phyloP scores from a whole-genome alignment of 2,888 invertebrate genomes.

The Trichogramma dendrolimi region DNA sequence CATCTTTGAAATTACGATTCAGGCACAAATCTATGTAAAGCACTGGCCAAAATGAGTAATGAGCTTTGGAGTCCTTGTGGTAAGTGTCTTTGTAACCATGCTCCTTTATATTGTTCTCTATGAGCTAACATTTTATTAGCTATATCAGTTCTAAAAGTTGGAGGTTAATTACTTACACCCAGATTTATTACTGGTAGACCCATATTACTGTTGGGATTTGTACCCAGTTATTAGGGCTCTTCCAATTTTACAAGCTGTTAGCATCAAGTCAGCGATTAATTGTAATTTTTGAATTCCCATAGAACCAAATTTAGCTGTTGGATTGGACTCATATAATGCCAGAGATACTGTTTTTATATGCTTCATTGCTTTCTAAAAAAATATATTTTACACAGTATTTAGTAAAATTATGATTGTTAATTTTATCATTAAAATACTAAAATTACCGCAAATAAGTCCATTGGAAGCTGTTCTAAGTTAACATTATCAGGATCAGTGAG shows the following conservation, averaged over 20 bases:
- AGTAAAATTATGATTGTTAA: constrained; percentile 9
- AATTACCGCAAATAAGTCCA: constrained; percentile 57
- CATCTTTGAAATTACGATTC: constrained; percentile 36
- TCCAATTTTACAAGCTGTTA: constrained; percentile 58
- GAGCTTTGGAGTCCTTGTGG: constrained; percentile 56
- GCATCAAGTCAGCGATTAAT: constrained; percentile 61
- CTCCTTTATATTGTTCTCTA: constrained; percentile 56
- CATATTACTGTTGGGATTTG: constrained; percentile 57
- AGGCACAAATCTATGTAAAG: constrained; percentile 55
- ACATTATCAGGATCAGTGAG: constrained; percentile 62
- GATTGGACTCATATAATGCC: constrained; percentile 49
- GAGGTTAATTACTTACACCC: constrained; percentile 61
- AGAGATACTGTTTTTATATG: constrained; percentile 57
- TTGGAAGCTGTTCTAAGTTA: constrained; percentile 57
- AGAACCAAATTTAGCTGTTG: constrained; percentile 49
- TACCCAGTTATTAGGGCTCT: constrained; percentile 57
- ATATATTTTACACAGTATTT: too few species aligned
- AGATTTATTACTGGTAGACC: constrained; percentile 59
- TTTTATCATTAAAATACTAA: background rate
- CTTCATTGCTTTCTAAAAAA: constrained; percentile 56
- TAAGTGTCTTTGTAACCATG: constrained; percentile 57
- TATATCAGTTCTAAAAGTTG: constrained; percentile 62
- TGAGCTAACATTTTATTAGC: constrained; percentile 60
- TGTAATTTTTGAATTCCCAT: constrained; percentile 58
- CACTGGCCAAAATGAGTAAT: constrained; percentile 53